Percentiles rank a stretch among this genome's conserved stretches.
Evolutionary conservation across 1,140 invertebrate species (phyloP).

Genomic region (Conus betulinus): DNA sequence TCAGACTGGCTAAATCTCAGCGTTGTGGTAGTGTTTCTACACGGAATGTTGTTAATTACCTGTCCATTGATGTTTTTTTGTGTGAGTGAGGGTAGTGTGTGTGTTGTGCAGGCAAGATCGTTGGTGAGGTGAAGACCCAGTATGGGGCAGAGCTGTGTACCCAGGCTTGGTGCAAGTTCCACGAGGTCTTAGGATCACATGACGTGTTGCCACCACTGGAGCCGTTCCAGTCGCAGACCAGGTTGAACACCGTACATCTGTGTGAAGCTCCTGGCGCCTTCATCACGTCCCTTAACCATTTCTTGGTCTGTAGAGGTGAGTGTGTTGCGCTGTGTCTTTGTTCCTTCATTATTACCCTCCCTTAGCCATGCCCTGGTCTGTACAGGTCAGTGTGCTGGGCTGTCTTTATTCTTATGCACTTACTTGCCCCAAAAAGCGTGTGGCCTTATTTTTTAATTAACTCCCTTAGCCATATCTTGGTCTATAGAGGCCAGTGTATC

Average conservation of each 20-base stretch:
- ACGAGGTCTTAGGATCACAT: constrained; percentile 86
- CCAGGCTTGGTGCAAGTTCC: constrained; percentile 95
- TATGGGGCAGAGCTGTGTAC: constrained; percentile 71
- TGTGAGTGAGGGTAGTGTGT: no score
- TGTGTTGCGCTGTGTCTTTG: neutral
- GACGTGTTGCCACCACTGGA: constrained; percentile 76
- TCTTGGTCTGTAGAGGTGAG: constrained; percentile 78
- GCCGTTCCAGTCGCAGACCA: neutral
- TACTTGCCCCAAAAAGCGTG: no score
- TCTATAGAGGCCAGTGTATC: no score
- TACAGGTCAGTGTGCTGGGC: no score
- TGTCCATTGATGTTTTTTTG: no score
- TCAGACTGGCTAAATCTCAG: no score
- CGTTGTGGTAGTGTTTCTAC: no score
- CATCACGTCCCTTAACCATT: constrained; percentile 92
- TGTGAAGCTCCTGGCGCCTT: constrained; percentile 98
- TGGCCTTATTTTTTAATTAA: no score
- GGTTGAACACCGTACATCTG: constrained; percentile 86
- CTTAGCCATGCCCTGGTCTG: neutral
- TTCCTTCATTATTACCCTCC: neutral
- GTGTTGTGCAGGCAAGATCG: neutral
- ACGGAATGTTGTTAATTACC: no score
- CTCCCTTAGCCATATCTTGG: no score
- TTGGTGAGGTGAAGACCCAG: constrained; percentile 44
- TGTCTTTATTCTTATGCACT: no score